These are phyloP conservation scores for Crossaster papposus DNA, from an alignment of 53 echinoderm and acorn worm genomes.

Conservation along the genomic window DNA sequence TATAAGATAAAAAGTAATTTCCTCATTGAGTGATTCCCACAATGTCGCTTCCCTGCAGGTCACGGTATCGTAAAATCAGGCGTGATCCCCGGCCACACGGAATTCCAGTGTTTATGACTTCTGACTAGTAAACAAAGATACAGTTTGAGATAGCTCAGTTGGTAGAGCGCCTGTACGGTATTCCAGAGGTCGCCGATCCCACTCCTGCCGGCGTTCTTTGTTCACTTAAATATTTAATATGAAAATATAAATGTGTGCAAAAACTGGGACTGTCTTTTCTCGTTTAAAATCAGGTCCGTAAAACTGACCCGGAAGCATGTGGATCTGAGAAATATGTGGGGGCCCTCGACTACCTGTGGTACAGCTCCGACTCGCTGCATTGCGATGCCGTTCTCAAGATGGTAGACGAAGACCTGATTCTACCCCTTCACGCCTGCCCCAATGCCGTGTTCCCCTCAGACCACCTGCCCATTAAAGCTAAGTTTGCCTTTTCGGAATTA, in stretches of 20 bases:
- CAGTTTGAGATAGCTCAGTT: no score
- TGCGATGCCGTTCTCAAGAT: conserved; percentile 65
- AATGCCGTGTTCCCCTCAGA: conserved; percentile 82
- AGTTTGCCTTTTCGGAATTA: conserved; percentile 27
- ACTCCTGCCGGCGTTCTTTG: no score
- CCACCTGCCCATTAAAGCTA: conserved; percentile 71
- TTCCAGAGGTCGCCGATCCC: no score
- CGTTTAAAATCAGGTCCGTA: conserved; percentile 4
- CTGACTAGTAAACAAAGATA: no score
- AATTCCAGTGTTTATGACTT: no score
- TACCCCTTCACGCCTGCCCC: conserved; percentile 71
- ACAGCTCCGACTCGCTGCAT: conserved; percentile 53
- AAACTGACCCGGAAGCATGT: conserved; percentile 57
- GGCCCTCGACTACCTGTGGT: conserved; percentile 87
- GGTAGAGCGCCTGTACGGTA: no score
- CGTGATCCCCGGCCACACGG: no score
- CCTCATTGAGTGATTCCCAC: no score
- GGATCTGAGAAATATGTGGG: conserved; percentile 65
- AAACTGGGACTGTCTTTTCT: background rate
- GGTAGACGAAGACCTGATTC: conserved; percentile 65
- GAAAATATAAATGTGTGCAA: background rate
- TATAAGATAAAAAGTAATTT: no score
- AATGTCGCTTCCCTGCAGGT: no score
- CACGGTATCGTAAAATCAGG: no score
- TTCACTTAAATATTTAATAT: no score